Evolutionary conservation across 2,797 vertebrate species (phyloP), one percentile per base, ranked within the genome.

Genomic region (Distichodus sexfasciatus): DNA sequence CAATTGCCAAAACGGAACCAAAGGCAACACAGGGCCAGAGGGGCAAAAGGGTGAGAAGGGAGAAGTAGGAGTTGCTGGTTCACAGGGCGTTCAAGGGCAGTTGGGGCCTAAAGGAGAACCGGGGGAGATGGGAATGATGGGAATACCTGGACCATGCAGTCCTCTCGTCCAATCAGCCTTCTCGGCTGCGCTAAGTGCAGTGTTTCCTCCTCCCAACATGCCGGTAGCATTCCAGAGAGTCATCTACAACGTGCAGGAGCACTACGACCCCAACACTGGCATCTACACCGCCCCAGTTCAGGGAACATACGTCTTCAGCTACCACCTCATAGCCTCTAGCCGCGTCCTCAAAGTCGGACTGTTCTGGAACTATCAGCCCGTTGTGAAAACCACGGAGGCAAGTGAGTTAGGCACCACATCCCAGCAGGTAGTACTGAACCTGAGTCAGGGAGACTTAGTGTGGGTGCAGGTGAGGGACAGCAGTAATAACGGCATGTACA

Each of bases 231-330:
- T 90, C 61, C 12, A 66, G 0, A 0, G 1, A 0, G 0, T 89
- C 33, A 2, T 88, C 1, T 48, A 17, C 44, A 92, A 92, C 40
- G 0, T 2, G n/a, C 82, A 82, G 54, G 36, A 33, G 0, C 65
- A 90, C 77, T 91, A 78, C 28, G 33, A 82, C 53, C 74, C 74
- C 0, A 0, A 0, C 0, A 36, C 0, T 0, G 84, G 90, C 0
- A 69, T 87, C 0, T 92, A 87, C 84, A 79, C 5, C 0, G 88
- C 87, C 0, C 89, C 90, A 0, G 23, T 86, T 55, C 88, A 90
- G 0, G 91, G 90, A 54, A 91, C 87, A 35, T 92, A 91, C 1
- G 3, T 87, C 55, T 91, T 92, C 68, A 79, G 66, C 77, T 88
- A 79, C 77, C 46, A 86, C 72, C 48, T 89, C 10, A 47, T 76